A percentile compares a stretch with the other conserved stretches of the same genome.
Evolutionary conservation across 2,113 vertebrate species (phyloP).

Genomic region (Cavia aperea): DNA sequence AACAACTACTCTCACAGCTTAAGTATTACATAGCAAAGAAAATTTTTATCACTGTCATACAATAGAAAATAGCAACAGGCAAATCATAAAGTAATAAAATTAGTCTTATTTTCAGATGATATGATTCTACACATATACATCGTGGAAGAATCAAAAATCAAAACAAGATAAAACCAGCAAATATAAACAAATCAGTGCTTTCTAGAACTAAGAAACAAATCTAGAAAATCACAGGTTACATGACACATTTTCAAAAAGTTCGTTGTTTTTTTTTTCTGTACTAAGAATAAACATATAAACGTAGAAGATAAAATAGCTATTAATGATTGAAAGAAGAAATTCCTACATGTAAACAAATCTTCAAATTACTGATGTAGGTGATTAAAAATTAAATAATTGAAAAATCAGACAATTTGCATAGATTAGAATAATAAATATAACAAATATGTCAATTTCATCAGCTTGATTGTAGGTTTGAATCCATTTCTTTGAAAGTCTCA

Average conservation of each 20-base stretch:
- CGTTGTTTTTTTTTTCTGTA: not conserved
- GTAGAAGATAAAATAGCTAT: too few relatives aligned
- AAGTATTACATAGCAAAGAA: not conserved
- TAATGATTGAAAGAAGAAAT: too few relatives aligned
- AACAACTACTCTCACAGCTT: not conserved
- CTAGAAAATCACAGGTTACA: not conserved
- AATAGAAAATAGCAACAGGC: not conserved
- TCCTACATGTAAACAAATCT: too few relatives aligned
- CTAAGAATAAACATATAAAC: too few relatives aligned
- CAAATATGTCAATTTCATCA: not conserved
- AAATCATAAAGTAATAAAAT: not conserved
- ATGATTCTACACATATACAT: not conserved
- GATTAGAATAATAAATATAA: not conserved
- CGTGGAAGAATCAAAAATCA: not conserved
- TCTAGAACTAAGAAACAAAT: not conserved
- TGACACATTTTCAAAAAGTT: not conserved
- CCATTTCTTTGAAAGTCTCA: not conserved
- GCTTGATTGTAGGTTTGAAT: not conserved
- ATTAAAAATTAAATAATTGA: too few relatives aligned
- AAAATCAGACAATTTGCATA: too few relatives aligned
- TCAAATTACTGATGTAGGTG: too few relatives aligned
- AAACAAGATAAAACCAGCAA: not conserved
- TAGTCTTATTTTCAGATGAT: not conserved
- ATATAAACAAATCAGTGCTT: not conserved
- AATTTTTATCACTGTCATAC: not conserved